These are phyloP conservation scores for Tinea trinotella DNA, from an alignment of 2,888 invertebrate species.

Conservation along the genomic window DNA sequence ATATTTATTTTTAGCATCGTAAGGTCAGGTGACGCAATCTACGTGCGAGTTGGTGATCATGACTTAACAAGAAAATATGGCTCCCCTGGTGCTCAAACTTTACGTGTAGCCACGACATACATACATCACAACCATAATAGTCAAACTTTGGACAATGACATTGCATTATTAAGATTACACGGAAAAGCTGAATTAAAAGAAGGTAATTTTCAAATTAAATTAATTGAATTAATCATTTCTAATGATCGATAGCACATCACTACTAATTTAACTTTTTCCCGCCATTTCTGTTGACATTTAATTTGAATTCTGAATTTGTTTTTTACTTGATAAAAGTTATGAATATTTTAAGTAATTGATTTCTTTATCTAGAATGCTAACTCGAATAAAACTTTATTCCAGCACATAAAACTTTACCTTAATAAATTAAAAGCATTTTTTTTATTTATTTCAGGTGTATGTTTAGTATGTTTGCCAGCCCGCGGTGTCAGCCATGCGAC, in stretches of 20 bases:
- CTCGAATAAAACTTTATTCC: no score
- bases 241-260: no score
- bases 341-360: no score
- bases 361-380: no score
- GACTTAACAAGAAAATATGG: constrained; percentile 92
- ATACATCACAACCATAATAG: constrained; percentile 97
- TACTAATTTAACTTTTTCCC: no score
- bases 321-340: no score
- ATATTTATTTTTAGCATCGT: constrained; percentile 79
- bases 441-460: constrained; percentile 47
- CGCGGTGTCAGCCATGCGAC: constrained; percentile 90
- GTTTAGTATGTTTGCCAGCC: constrained; percentile 90
- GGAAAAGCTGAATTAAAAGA: constrained; percentile 91
- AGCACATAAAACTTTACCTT: not conserved
- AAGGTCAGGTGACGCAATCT: constrained; percentile 93
- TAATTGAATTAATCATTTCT: not conserved
- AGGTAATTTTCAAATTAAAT: constrained; percentile 65
- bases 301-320: no score
- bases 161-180: constrained; percentile 90
- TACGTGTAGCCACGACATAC: constrained; percentile 92
- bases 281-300: no score
- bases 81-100: constrained; percentile 91
- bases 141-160: constrained; percentile 94
- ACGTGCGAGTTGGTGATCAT: constrained; percentile 93
- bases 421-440: not conserved